These are phyloP conservation scores for Fringilla coelebs DNA, from an alignment of 2,797 vertebrate genomes.

Conservation along the genomic window DNA sequence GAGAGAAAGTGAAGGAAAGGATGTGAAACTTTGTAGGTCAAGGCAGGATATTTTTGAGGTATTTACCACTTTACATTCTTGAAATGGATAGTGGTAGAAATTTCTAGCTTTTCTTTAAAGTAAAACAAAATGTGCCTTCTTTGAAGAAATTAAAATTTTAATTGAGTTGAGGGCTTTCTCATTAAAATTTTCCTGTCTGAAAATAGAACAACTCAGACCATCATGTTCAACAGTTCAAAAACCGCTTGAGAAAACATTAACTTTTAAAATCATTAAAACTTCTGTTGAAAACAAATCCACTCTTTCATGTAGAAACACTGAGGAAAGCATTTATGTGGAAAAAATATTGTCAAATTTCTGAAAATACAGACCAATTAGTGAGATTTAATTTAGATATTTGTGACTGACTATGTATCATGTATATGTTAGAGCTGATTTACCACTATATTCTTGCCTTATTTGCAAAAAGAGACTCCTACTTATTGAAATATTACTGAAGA, in stretches of 20 bases:
- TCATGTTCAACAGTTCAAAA: conserved; percentile 9
- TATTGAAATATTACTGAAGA: conserved; percentile 80
- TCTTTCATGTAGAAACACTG: conserved; percentile 50
- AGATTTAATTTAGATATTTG: conserved; percentile 77
- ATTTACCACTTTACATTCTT: background rate
- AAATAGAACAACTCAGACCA: conserved; percentile 6
- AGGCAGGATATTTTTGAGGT: background rate
- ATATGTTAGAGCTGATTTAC: conserved; percentile 67
- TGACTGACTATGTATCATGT: conserved; percentile 48
- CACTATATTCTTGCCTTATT: conserved; percentile 67
- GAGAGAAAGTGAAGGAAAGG: background rate
- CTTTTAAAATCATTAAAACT: conserved; percentile 53
- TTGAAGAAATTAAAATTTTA: background rate
- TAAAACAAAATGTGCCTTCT: background rate
- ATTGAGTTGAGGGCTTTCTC: background rate
- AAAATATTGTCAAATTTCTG: conserved; percentile 65
- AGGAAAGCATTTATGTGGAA: conserved; percentile 62
- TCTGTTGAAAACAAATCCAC: conserved; percentile 39
- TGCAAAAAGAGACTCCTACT: conserved; percentile 71
- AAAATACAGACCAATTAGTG: conserved; percentile 75
- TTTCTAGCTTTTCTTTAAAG: background rate
- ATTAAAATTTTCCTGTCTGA: background rate
- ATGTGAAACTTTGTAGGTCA: background rate
- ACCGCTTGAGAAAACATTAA: conserved; percentile 44
- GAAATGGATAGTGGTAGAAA: background rate